Conservation (phyloP, 2,888 invertebrate genomes). For the Nomada lathburiana region DNA sequence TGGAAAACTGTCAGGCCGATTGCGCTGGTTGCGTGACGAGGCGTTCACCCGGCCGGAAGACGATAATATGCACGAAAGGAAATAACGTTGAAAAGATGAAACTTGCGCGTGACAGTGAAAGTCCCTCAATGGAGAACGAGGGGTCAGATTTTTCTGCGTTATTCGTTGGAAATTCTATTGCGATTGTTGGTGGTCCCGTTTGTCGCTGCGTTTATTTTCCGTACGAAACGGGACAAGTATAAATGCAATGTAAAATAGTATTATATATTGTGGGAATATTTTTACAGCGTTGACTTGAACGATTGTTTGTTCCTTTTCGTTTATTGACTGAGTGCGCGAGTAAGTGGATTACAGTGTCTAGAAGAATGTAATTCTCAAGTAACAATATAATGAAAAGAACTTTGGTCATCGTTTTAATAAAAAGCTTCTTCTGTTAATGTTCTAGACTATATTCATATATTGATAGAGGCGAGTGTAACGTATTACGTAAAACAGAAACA, state of each 20-base stretch:
- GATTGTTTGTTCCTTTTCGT: no score
- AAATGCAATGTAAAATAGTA: no score
- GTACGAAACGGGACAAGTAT: no score
- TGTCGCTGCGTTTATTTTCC: neutral
- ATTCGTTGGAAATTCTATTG: neutral
- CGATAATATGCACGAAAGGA: conserved; percentile 51
- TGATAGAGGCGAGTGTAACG: no score
- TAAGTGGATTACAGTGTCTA: no score
- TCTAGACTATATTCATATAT: no score
- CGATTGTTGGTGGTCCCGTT: neutral
- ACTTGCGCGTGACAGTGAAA: conserved; percentile 8
- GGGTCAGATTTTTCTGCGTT: neutral
- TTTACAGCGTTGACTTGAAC: no score
- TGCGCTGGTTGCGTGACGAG: conserved; percentile 41
- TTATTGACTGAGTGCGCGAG: no score
- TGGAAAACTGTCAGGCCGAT: conserved; percentile 56
- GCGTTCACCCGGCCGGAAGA: conserved; percentile 39
- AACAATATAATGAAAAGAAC: neutral
- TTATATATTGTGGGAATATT: no score
- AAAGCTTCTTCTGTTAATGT: no score
- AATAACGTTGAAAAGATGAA: conserved; percentile 28
- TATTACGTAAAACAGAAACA: no score
- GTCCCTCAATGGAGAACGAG: neutral
- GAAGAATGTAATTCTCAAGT: no score
- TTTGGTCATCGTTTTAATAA: neutral